These are phyloP conservation scores for rabbit (Oryctolagus cuniculus) DNA, from an alignment of 2,113 vertebrate genomes.

Conservation along the genomic window mOryCun1.1 NC_091434.1:106218501-106219000, in stretches of 20 bases:
- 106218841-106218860: background rate
- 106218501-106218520: background rate
- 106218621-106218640: background rate
- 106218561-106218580: background rate
- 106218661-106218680: background rate
- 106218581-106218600: background rate
- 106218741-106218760: background rate
- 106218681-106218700: background rate
- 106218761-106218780: too few relatives aligned
- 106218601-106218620: background rate
- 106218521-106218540: background rate
- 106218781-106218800: too few relatives aligned
- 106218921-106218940: slow-evolving; percentile 41
- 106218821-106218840: background rate
- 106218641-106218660: background rate
- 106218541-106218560: background rate
- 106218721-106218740: background rate
- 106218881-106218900: background rate
- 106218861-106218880: background rate
- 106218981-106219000: slow-evolving; percentile 2
- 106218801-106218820: background rate
- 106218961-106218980: background rate
- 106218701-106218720: background rate
- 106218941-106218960: background rate
- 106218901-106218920: background rate